These are phyloP conservation scores for Coptodon rendalli DNA, from an alignment of 2,113 vertebrate species.

Conservation along the genomic window DNA sequence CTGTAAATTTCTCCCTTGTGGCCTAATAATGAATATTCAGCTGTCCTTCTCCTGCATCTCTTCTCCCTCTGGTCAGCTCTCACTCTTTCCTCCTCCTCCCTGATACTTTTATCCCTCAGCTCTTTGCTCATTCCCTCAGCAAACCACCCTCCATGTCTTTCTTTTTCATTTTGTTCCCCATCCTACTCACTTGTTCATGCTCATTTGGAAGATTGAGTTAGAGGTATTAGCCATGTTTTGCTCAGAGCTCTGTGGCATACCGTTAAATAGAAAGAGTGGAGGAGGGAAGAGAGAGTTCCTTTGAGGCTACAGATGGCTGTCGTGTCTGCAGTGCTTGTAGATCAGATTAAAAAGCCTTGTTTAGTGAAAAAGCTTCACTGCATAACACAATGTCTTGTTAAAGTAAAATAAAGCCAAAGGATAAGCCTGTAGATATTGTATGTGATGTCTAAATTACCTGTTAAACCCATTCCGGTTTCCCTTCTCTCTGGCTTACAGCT, in stretches of 20 bases:
- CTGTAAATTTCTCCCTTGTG: slow-evolving; percentile 2
- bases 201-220: slow-evolving; percentile 47
- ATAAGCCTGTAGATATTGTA: not conserved
- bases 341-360: slow-evolving; percentile 24
- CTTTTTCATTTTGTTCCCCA: slow-evolving; percentile 1
- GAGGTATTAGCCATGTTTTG: slow-evolving; percentile 25
- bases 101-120: slow-evolving; percentile 7
- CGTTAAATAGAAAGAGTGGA: slow-evolving; percentile 47
- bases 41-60: slow-evolving; percentile 27
- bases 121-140: slow-evolving; percentile 16
- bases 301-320: slow-evolving; percentile 12
- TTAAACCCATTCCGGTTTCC: not conserved
- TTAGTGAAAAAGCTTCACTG: not conserved
- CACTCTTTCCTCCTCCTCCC: not conserved
- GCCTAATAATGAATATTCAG: slow-evolving; percentile 43
- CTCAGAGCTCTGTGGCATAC: slow-evolving; percentile 15
- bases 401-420: not conserved
- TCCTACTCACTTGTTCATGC: slow-evolving; percentile 29
- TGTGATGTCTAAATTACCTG: not conserved
- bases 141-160: slow-evolving; percentile 5
- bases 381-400: not conserved
- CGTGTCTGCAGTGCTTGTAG: slow-evolving; percentile 11
- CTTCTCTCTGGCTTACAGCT: not conserved
- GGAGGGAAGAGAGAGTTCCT: slow-evolving; percentile 30
- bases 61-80: slow-evolving; percentile 12